phyloP scores from a whole-genome alignment of 2,888 invertebrate species.

The Prenolepis imparis region DNA sequence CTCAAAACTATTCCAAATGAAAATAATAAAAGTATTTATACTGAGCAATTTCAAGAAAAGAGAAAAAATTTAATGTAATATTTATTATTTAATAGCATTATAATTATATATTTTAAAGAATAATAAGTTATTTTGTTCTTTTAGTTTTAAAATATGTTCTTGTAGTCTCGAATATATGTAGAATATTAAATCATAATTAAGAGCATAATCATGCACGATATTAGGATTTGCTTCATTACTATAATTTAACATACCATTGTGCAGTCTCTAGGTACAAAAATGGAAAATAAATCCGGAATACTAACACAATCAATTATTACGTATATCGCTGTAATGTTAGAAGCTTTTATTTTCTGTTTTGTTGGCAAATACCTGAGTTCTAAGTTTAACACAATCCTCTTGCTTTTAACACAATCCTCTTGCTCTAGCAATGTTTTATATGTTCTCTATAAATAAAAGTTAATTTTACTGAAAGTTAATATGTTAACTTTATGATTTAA shows the following conservation, averaged over 20 bases:
- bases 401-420: not conserved
- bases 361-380: slow-evolving; percentile 71
- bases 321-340: slow-evolving; percentile 59
- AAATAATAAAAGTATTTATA: slow-evolving; percentile 8
- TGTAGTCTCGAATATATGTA: not conserved
- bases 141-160: not conserved
- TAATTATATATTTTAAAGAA: not conserved
- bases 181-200: slow-evolving; percentile 21
- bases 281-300: slow-evolving; percentile 32
- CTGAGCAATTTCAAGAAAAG: not conserved
- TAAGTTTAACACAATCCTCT: slow-evolving; percentile 59
- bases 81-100: too few species aligned
- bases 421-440: not conserved
- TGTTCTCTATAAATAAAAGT: not conserved
- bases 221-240: not conserved
- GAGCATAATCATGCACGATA: not conserved
- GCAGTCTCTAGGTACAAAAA: slow-evolving; percentile 57
- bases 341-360: slow-evolving; percentile 69
- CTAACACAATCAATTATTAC: slow-evolving; percentile 61
- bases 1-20: not conserved
- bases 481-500: not conserved
- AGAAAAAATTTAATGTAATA: too few species aligned
- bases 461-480: not conserved
- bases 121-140: not conserved
- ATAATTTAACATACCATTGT: slow-evolving; percentile 30